Evolutionary conservation across 2,888 invertebrate species (phyloP).

Genomic region (Lysandra coridon): DNA sequence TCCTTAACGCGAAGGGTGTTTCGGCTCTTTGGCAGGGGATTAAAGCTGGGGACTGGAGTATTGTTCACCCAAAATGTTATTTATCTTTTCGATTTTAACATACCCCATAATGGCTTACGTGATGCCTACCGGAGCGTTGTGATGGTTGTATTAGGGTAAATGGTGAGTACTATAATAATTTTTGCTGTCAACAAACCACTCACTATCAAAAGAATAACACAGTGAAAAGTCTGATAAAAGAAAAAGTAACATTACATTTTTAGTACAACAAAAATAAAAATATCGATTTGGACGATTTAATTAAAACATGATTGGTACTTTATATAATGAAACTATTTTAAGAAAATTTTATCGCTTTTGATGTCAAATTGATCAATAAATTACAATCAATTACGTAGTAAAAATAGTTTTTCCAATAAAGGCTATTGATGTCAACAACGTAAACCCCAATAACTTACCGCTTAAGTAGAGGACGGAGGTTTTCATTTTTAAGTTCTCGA

Average conservation of each 20-base stretch:
- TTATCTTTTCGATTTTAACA: conserved; percentile 56
- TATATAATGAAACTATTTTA: too few species aligned
- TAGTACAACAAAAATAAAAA: not conserved
- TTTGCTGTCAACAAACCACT: conserved; percentile 1
- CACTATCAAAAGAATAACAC: not conserved
- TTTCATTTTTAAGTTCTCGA: conserved; percentile 85
- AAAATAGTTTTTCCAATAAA: not conserved
- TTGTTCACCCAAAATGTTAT: conserved; percentile 72
- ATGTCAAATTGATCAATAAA: not conserved
- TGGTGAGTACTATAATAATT: conserved; percentile 20
- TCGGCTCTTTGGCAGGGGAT: conserved; percentile 57
- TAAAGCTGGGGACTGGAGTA: conserved; percentile 58
- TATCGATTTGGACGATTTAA: not conserved
- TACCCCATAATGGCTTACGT: conserved; percentile 31
- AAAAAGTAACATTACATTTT: not conserved
- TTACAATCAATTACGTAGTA: not conserved
- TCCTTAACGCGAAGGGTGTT: conserved; percentile 66
- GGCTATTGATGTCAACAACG: conserved; percentile 7
- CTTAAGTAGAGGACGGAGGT: conserved; percentile 71
- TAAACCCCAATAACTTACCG: conserved; percentile 52
- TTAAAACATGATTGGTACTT: too few species aligned
- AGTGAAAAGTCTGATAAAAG: not conserved
- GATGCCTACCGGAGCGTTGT: conserved; percentile 20
- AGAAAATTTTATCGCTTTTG: not conserved
- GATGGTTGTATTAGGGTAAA: conserved; percentile 24